Base-by-base conservation (phyloP, 2,797 vertebrate genomes). In the Sebastes flavidus region DNA sequence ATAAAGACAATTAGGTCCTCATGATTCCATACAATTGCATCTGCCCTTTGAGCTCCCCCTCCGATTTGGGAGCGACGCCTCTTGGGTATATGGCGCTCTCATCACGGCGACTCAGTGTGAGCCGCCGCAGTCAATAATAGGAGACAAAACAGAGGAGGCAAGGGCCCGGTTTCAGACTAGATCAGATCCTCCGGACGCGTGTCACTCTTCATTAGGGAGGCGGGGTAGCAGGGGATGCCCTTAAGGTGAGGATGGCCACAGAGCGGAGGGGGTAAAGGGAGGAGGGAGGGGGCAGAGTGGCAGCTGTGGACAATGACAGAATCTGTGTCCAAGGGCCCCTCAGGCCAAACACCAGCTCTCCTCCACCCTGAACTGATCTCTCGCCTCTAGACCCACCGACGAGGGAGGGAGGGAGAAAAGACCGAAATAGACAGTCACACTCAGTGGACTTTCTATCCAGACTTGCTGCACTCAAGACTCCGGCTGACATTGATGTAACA, bases 201-300 rank as follows among this genome's bases (percentile, higher is more conserved):
- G 95, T 96, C 95, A 96, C 89, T 96, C 95, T 95, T 96, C 93
- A 95, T 96, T 96, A 96, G 91, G 88, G 90, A 93, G 94, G 92
- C 80, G 85, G 90, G 90, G 84, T 80, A 89, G 90, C 82, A 86
- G 91, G 87, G 86, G 88, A 92, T 86, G 87, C 93, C 94, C 91
- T 86, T 85, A 94, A 95, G 95, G 94, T 95, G 92, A 92, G 88
- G 88, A 88, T 75, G 90, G 92, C 90, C 90, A 88, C 83, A 34
- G 91, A 88, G 88, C 27, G 86, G 75, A 74, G 81, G 80, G 52
- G 72, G 38, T 42, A 30, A 65, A 38, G 36, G 56, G 61, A 42
- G 69, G 69, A 60, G 32, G 55, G 85, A 74, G 30, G 78, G 77
- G 77, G 84, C 6, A 25, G 83, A 82, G 87, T 85, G 93, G 92